phyloP scores from a whole-genome alignment of 2,888 invertebrate species.

The Busseola fusca region DNA sequence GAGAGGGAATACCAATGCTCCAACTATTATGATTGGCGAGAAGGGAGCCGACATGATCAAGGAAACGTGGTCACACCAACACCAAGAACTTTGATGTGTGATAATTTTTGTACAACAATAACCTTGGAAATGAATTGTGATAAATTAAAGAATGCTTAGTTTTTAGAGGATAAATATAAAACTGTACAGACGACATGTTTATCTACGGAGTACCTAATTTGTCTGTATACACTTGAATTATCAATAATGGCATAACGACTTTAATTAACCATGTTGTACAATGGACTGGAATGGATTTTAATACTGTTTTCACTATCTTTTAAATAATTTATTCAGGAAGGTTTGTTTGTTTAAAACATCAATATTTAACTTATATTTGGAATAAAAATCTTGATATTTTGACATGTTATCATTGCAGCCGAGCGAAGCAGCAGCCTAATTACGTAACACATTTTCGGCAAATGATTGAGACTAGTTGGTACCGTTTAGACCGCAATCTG shows the following conservation, averaged over 20 bases:
- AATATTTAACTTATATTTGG: neutral
- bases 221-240: neutral
- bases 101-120: constrained; percentile 26
- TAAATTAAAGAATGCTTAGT: constrained; percentile 16
- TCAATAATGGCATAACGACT: neutral
- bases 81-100: constrained; percentile 69
- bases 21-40: constrained; percentile 91
- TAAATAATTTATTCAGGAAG: neutral
- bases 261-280: neutral
- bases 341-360: neutral
- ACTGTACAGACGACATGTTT: neutral
- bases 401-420: neutral
- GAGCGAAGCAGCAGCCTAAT: too few relatives aligned
- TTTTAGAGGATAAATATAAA: constrained; percentile 2
- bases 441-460: too few relatives aligned
- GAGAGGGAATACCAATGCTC: constrained; percentile 90
- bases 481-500: too few relatives aligned
- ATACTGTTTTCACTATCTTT: neutral
- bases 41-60: constrained; percentile 91
- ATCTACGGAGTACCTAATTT: constrained; percentile 1
- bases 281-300: neutral
- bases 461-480: too few relatives aligned
- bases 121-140: constrained; percentile 36
- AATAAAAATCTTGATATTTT: neutral
- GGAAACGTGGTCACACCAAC: constrained; percentile 81